A percentile compares a stretch with the other conserved stretches of the same genome.
These are phyloP conservation scores for Sminthurides aquaticus DNA, from an alignment of 2,888 invertebrate genomes.

Conservation along the genomic window DNA sequence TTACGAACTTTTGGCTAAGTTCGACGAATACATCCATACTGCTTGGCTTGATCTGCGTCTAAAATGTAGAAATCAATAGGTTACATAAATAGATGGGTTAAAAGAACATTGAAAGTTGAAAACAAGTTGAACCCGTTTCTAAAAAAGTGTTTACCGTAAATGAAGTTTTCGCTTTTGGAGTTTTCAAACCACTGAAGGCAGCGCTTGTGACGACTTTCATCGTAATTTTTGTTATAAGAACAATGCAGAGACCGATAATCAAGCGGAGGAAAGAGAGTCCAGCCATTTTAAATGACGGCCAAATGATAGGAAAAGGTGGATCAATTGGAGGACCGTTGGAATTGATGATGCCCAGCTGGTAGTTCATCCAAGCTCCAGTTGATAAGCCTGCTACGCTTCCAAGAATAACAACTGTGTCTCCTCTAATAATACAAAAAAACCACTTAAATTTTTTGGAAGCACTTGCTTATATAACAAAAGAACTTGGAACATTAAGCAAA, in stretches of 20 bases:
- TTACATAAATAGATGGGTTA: not conserved
- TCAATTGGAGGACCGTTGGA: constrained; percentile 50
- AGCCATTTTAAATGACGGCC: constrained; percentile 68
- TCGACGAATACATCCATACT: constrained; percentile 61
- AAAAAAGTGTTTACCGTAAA: not conserved
- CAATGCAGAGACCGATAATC: constrained; percentile 65
- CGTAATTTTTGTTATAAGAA: constrained; percentile 61
- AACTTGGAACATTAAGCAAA: not conserved
- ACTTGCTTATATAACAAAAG: too few species aligned
- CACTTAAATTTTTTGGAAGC: not conserved
- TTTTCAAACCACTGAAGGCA: constrained; percentile 58
- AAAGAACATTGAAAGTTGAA: not conserved
- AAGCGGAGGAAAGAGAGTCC: constrained; percentile 61
- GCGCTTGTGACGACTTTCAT: constrained; percentile 64
- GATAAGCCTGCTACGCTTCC: constrained; percentile 72
- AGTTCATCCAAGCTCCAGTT: constrained; percentile 75
- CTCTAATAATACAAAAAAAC: constrained; percentile 52
- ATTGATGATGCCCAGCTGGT: constrained; percentile 63
- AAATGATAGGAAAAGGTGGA: constrained; percentile 69
- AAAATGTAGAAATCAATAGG: constrained; percentile 52
- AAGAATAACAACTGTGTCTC: constrained; percentile 81
- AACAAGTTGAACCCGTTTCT: not conserved
- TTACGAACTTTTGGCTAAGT: constrained; percentile 72
- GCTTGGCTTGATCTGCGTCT: constrained; percentile 57
- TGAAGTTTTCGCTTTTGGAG: not conserved